A percentile compares a stretch with the other conserved stretches of the same genome.
These are phyloP conservation scores for Nomada goodeniana DNA, from an alignment of 2,888 invertebrate genomes.

Conservation along the genomic window DNA sequence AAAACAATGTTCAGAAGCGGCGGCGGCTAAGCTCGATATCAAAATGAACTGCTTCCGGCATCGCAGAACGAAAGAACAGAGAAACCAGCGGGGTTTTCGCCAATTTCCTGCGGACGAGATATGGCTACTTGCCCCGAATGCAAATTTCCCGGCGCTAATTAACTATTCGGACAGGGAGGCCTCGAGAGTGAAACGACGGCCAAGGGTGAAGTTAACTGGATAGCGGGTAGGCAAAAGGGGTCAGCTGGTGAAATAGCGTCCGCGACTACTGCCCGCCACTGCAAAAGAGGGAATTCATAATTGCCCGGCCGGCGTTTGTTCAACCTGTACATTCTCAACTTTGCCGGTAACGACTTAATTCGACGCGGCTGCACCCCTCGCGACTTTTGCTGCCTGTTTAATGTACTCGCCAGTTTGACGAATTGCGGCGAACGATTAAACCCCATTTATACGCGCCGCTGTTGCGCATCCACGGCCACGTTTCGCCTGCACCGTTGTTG, in stretches of 20 bases:
- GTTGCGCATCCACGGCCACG: too few species aligned
- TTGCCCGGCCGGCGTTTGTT: constrained; percentile 74
- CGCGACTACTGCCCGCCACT: constrained; percentile 48
- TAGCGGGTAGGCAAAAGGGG: constrained; percentile 65
- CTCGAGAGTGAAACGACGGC: constrained; percentile 60
- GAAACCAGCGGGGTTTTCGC: constrained; percentile 20
- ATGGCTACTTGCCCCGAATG: constrained; percentile 74
- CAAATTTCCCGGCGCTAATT: constrained; percentile 80
- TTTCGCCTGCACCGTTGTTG: too few species aligned
- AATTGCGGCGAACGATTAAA: constrained; percentile 56
- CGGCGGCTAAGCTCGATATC: neutral
- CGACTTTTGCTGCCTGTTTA: constrained; percentile 24
- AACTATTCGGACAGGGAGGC: constrained; percentile 71
- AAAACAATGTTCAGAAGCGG: neutral
- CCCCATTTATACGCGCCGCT: neutral
- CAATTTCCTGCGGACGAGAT: constrained; percentile 62
- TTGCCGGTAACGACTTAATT: constrained; percentile 60
- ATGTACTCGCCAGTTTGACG: constrained; percentile 52
- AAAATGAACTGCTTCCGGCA: constrained; percentile 12
- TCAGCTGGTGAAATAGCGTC: constrained; percentile 70
- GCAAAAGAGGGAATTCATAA: constrained; percentile 79
- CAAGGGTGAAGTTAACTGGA: constrained; percentile 75
- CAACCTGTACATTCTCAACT: constrained; percentile 67
- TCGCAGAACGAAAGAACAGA: constrained; percentile 17
- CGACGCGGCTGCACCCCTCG: constrained; percentile 35